Evolutionary conservation across 2,797 vertebrate genomes (phyloP).

Genomic region (Acropternis orthonyx): DNA sequence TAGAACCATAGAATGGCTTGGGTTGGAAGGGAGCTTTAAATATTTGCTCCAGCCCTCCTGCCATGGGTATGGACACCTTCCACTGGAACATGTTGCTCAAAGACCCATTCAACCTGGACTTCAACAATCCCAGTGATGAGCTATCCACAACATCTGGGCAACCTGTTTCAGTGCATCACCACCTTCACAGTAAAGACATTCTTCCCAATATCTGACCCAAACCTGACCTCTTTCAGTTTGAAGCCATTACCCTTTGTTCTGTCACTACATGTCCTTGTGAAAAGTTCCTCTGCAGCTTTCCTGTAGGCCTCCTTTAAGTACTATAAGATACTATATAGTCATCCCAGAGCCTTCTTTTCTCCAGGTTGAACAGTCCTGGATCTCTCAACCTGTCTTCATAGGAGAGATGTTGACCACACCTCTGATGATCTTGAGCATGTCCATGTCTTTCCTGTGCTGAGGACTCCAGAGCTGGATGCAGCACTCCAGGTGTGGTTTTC

Average conservation of each 20-base stretch:
- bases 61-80: background rate
- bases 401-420: background rate
- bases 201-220: background rate
- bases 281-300: background rate
- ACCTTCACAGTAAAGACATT: background rate
- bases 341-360: background rate
- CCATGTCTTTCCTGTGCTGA: background rate
- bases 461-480: background rate
- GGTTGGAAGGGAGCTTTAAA: background rate
- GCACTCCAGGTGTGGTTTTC: background rate
- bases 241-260: background rate
- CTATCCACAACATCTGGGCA: background rate
- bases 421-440: background rate
- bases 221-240: background rate
- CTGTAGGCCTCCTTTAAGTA: background rate
- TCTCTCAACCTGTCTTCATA: background rate
- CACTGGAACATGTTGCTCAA: background rate
- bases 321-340: background rate
- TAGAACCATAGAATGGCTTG: background rate
- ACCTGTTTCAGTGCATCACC: background rate
- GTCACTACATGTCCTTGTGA: background rate
- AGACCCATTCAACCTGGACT: background rate
- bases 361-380: background rate
- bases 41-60: background rate
- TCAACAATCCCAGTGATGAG: background rate